phyloP scores from a whole-genome alignment of 2,113 vertebrate species.

The Oryzias celebensis region DNA sequence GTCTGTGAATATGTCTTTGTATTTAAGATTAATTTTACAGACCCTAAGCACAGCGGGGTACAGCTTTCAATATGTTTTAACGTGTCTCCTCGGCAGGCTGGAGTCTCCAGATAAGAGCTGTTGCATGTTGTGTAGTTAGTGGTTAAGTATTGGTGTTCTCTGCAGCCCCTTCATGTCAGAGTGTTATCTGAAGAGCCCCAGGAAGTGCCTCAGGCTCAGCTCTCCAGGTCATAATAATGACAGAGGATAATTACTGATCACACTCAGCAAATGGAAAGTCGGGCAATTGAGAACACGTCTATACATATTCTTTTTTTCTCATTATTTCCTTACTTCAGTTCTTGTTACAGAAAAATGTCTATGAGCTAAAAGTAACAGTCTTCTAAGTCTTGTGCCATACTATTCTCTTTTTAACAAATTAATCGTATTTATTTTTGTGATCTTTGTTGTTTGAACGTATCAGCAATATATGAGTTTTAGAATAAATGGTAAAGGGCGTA shows the following conservation, averaged over 20 bases:
- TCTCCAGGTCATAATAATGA: slow-evolving; percentile 71
- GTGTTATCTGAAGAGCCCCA: slow-evolving; percentile 69
- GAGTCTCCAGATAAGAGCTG: slow-evolving; percentile 64
- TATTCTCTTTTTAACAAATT: no score
- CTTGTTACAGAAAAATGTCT: slow-evolving; percentile 1
- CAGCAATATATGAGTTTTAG: no score
- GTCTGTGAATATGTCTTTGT: slow-evolving; percentile 17
- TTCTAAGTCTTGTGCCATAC: no score
- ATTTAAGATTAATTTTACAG: slow-evolving; percentile 37
- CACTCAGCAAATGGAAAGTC: slow-evolving; percentile 65
- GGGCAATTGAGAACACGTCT: slow-evolving; percentile 28
- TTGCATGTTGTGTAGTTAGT: slow-evolving; percentile 63
- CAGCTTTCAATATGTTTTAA: slow-evolving; percentile 47
- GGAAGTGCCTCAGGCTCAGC: slow-evolving; percentile 56
- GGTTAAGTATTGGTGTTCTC: slow-evolving; percentile 60
- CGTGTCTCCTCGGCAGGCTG: slow-evolving; percentile 59
- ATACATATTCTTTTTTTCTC: not conserved
- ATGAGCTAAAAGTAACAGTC: not conserved
- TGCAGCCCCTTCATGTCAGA: slow-evolving; percentile 46
- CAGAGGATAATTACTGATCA: slow-evolving; percentile 75
- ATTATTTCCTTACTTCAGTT: not conserved
- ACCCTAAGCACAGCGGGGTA: slow-evolving; percentile 27
- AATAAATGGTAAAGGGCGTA: no score
- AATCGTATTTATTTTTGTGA: no score
- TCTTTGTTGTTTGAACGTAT: no score